A percentile compares a stretch with the other conserved stretches of the same genome.
phyloP scores from a whole-genome alignment of 2,113 vertebrate species.

The Phrynosoma platyrhinos region DNA sequence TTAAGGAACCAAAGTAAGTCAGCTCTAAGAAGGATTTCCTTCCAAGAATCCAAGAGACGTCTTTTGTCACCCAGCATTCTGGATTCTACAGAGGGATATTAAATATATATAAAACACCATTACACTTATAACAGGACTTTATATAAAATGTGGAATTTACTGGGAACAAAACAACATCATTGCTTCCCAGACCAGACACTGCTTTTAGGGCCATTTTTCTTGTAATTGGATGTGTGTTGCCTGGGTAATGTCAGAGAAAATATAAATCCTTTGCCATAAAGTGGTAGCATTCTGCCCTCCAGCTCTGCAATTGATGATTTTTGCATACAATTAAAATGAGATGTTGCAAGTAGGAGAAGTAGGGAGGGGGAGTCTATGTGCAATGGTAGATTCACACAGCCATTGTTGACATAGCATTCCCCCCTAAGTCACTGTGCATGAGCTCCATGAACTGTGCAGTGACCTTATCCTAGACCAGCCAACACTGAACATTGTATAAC shows the following conservation, averaged over 20 bases:
- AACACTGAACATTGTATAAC: neutral
- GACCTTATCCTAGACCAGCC: neutral
- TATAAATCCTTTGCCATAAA: constrained; percentile 70
- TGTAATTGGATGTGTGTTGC: constrained; percentile 70
- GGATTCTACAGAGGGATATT: constrained; percentile 38
- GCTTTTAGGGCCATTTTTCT: constrained; percentile 68
- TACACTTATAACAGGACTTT: constrained; percentile 48
- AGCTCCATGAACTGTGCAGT: neutral
- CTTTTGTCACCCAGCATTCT: constrained; percentile 41
- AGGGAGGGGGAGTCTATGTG: neutral
- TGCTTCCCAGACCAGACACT: constrained; percentile 72
- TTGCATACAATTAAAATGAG: constrained; percentile 65
- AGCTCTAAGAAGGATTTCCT: constrained; percentile 23
- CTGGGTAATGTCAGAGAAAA: constrained; percentile 74
- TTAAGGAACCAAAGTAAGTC: neutral
- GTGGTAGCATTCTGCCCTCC: constrained; percentile 66
- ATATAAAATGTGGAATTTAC: constrained; percentile 59
- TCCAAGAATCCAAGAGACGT: constrained; percentile 2
- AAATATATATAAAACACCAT: constrained; percentile 41
- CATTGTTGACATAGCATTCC: neutral
- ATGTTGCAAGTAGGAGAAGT: constrained; percentile 28
- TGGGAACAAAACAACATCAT: constrained; percentile 73
- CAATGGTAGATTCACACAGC: neutral
- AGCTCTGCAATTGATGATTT: constrained; percentile 65
- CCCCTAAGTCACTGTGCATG: neutral